Evolutionary conservation across 1,140 invertebrate genomes (phyloP).

Genomic region (Bombus ignitus): DNA sequence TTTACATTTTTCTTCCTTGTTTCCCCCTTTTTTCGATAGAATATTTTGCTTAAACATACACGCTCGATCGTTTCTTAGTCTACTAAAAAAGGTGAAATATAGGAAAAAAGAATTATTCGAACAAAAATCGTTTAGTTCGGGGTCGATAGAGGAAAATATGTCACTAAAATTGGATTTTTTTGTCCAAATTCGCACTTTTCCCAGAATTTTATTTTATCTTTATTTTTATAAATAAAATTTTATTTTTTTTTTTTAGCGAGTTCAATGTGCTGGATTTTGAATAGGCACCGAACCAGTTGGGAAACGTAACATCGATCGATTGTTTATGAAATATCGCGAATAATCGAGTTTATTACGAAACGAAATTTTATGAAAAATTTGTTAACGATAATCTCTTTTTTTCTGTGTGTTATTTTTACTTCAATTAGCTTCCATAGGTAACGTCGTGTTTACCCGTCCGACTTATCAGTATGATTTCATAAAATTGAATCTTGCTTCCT

Average conservation of each 20-base stretch:
- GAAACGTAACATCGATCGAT: neutral
- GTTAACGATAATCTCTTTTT: neutral
- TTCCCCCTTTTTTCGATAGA: neutral
- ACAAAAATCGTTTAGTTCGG: neutral
- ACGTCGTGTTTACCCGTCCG: too few relatives aligned
- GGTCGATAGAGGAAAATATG: neutral
- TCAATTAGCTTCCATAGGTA: too few relatives aligned
- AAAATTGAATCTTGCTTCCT: neutral
- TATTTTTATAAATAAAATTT: neutral
- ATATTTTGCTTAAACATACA: neutral
- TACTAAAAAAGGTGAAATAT: neutral
- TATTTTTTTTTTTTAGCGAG: neutral
- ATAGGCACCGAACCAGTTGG: neutral
- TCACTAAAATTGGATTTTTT: neutral
- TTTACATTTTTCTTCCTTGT: neutral
- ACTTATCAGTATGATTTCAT: fast-evolving
- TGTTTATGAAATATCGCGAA: constrained; percentile 3
- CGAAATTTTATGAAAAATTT: neutral
- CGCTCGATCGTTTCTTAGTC: neutral
- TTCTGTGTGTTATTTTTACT: too few relatives aligned
- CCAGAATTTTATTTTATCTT: neutral
- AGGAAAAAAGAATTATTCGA: neutral
- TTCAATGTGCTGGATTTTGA: neutral
- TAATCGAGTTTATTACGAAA: neutral
- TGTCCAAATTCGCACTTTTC: neutral